Conservation (phyloP, 2,797 vertebrate genomes). For the Microctenopoma stevenorrisi region DNA sequence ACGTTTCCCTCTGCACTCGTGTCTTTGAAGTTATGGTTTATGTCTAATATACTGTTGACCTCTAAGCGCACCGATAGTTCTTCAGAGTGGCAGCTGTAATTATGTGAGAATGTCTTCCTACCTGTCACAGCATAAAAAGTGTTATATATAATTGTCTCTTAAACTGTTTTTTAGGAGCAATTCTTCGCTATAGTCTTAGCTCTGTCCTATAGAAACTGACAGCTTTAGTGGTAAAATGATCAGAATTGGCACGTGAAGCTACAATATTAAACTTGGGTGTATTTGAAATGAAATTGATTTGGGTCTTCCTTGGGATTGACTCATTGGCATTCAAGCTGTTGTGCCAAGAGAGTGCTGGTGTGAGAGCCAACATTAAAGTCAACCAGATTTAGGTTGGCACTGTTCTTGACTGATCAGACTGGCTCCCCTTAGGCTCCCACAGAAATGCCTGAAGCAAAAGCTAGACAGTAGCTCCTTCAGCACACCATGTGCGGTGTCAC, state of each 20-base stretch:
- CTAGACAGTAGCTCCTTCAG: conserved; percentile 49
- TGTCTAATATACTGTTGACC: conserved; percentile 1
- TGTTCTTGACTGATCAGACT: conserved; percentile 56
- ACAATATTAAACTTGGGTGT: conserved; percentile 3
- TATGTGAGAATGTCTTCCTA: neutral
- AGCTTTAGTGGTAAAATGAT: neutral
- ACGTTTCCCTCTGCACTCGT: neutral
- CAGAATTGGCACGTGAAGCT: neutral
- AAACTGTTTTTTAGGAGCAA: too few relatives aligned
- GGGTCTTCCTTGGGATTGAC: conserved; percentile 25
- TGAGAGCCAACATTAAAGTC: conserved; percentile 56
- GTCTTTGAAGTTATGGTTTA: neutral
- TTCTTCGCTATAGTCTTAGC: neutral
- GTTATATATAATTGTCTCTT: neutral
- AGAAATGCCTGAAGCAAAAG: conserved; percentile 69
- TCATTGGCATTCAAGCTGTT: conserved; percentile 58
- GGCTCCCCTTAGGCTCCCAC: conserved; percentile 62
- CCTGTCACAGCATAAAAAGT: neutral
- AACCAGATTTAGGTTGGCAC: conserved; percentile 59
- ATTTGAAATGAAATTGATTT: conserved; percentile 33
- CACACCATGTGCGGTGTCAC: conserved; percentile 44
- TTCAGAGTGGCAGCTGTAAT: neutral
- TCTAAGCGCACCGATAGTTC: neutral
- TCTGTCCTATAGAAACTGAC: neutral
- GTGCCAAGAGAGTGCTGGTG: conserved; percentile 40